Conservation (phyloP, 1,140 invertebrate genomes). For the Halictus rubicundus region DNA sequence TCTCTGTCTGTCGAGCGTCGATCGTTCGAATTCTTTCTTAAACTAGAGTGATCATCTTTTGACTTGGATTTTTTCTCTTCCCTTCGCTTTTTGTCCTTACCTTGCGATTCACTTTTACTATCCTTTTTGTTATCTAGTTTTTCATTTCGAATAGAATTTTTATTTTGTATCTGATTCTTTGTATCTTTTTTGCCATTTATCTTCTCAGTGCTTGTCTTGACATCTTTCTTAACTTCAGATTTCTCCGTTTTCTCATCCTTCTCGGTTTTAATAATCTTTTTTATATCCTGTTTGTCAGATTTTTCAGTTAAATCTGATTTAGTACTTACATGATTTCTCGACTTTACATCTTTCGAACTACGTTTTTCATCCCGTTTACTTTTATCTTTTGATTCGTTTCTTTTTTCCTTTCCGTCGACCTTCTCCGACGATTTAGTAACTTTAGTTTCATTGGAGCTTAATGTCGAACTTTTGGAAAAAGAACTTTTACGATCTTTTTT, state of each 20-base stretch:
- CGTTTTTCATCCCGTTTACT: constrained; percentile 69
- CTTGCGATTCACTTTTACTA: constrained; percentile 51
- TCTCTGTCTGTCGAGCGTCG: constrained; percentile 78
- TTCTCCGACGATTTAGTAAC: constrained; percentile 61
- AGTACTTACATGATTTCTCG: constrained; percentile 48
- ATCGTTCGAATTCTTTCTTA: constrained; percentile 75
- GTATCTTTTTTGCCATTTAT: constrained; percentile 62
- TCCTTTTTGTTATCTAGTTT: constrained; percentile 69
- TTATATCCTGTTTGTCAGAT: constrained; percentile 45
- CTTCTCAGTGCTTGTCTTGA: constrained; percentile 57
- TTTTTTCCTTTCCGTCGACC: constrained; percentile 65
- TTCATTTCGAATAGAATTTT: constrained; percentile 62
- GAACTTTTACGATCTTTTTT: constrained; percentile 73
- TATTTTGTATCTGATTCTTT: constrained; percentile 58
- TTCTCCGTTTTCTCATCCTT: constrained; percentile 57
- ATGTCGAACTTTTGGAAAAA: constrained; percentile 65
- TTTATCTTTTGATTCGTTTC: constrained; percentile 78
- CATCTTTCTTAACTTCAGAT: constrained; percentile 50
- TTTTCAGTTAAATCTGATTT: constrained; percentile 54
- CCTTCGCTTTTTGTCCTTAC: constrained; percentile 74
- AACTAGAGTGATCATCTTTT: constrained; percentile 77
- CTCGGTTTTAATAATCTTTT: constrained; percentile 55
- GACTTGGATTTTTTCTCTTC: constrained; percentile 76
- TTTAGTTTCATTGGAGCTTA: constrained; percentile 56
- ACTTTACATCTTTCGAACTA: constrained; percentile 68